Evolutionary conservation across 2,113 vertebrate species (phyloP).

Genomic region (Lepus europaeus): DNA sequence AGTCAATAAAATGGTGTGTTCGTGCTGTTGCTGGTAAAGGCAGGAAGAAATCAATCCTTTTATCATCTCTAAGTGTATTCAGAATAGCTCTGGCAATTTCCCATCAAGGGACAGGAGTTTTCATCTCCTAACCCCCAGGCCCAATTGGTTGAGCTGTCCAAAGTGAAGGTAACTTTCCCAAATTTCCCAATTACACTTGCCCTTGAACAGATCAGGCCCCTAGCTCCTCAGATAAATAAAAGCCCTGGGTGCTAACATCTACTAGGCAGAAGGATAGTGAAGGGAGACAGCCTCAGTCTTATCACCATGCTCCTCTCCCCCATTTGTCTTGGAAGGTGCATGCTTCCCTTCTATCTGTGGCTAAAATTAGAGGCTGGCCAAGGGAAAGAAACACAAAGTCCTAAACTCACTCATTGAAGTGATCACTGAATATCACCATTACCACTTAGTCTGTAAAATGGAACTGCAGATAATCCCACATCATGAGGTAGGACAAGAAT

Average conservation of each 20-base stretch:
- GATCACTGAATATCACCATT: not conserved
- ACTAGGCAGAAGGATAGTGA: no score
- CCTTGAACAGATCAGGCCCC: not conserved
- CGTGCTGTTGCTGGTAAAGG: not conserved
- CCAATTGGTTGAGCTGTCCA: not conserved
- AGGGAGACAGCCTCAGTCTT: not conserved
- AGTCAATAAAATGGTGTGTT: not conserved
- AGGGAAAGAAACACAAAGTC: not conserved
- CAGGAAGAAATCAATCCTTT: not conserved
- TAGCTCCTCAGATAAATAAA: not conserved
- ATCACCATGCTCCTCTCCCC: not conserved
- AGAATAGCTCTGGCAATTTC: not conserved
- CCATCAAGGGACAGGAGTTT: not conserved
- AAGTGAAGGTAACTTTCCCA: not conserved
- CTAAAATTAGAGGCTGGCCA: not conserved
- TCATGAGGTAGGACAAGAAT: not conserved
- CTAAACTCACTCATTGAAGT: not conserved
- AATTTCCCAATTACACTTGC: not conserved
- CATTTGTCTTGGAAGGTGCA: not conserved
- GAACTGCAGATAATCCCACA: not conserved
- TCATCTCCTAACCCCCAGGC: no score
- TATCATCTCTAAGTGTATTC: not conserved
- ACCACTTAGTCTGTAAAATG: not conserved
- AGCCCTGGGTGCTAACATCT: not conserved
- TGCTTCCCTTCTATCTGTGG: not conserved